These are phyloP conservation scores for Halcyon badia DNA, from an alignment of 2,797 vertebrate genomes.

Conservation along the genomic window DNA sequence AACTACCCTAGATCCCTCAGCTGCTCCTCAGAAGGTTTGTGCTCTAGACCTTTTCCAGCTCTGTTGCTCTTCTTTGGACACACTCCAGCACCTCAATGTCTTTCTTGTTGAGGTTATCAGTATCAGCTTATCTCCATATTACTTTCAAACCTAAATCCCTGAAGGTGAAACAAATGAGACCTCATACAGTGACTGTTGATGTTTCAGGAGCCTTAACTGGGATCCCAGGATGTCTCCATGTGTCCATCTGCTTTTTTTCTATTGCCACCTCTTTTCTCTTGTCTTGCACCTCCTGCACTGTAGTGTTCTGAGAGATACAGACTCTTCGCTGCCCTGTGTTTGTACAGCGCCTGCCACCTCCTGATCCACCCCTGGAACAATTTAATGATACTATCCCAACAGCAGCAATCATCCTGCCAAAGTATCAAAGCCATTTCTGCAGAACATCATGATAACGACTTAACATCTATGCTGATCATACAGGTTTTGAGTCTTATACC, in stretches of 20 bases:
- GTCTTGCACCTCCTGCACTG: neutral
- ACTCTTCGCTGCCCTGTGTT: neutral
- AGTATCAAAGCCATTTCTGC: neutral
- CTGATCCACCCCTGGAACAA: neutral
- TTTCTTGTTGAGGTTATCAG: neutral
- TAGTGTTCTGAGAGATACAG: neutral
- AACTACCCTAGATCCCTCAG: neutral
- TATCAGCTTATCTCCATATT: neutral
- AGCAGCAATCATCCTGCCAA: neutral
- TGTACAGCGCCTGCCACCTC: neutral
- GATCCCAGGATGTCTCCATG: neutral
- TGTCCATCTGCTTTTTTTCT: neutral
- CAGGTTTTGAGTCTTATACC: neutral
- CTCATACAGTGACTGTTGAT: neutral
- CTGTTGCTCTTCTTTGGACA: neutral
- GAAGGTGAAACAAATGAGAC: neutral
- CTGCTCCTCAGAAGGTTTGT: accelerated
- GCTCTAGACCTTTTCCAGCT: neutral
- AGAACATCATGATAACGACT: neutral
- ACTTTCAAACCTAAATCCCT: neutral
- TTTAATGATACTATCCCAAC: neutral
- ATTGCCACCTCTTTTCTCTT: neutral
- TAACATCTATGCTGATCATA: neutral
- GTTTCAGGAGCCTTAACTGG: neutral
- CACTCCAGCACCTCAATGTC: neutral